Conservation (phyloP, 2,113 vertebrate genomes). For the Drymodes brunneopygia region DNA sequence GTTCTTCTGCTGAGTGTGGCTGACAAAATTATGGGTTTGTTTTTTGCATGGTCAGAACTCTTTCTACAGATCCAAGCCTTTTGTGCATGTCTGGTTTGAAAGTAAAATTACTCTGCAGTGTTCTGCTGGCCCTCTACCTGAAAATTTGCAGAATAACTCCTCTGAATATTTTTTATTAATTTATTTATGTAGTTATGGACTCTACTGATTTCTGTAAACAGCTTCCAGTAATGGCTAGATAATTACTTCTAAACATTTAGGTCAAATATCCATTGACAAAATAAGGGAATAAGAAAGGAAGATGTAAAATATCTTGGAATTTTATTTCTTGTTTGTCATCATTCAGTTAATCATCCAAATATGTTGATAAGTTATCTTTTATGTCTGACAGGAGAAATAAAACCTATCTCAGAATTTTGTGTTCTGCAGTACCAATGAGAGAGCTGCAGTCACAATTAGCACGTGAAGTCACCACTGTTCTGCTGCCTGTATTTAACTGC, state of each 20-base stretch:
- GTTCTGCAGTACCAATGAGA: not conserved
- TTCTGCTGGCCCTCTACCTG: not conserved
- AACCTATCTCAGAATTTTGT: not conserved
- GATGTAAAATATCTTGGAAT: not conserved
- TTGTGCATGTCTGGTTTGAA: not conserved
- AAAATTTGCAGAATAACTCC: not conserved
- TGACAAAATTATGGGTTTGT: not conserved
- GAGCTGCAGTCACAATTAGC: not conserved
- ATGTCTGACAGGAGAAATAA: not conserved
- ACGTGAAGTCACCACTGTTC: not conserved
- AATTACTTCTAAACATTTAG: not conserved
- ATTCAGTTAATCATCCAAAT: not conserved
- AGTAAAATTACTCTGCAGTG: not conserved
- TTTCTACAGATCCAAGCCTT: not conserved
- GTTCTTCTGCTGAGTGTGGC: not conserved
- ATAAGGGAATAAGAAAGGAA: not conserved
- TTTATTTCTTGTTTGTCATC: not conserved
- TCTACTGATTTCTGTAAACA: not conserved
- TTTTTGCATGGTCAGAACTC: not conserved
- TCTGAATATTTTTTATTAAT: not conserved
- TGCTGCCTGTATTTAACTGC: conserved; percentile 22
- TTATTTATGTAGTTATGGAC: not conserved
- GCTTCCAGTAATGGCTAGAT: not conserved
- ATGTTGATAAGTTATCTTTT: not conserved
- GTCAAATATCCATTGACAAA: not conserved